Evolutionary conservation across 1,140 invertebrate species (phyloP).

Genomic region (Pygmarrhopalites habei): DNA sequence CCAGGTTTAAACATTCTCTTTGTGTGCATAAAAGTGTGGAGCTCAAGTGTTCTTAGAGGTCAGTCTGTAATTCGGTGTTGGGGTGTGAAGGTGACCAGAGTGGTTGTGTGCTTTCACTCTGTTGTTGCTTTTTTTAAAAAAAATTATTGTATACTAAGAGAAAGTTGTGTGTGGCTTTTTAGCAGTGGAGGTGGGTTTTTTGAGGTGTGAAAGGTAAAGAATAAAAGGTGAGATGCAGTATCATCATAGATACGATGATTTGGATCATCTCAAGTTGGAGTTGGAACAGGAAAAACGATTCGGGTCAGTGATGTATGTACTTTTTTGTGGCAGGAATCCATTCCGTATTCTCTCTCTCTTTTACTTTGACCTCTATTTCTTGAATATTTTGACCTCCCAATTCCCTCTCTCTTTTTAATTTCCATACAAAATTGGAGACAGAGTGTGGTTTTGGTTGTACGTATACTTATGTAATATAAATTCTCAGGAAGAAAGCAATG

Average conservation of each 20-base stretch:
- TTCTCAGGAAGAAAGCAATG: neutral
- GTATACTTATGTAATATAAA: too few relatives aligned
- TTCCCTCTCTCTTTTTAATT: too few relatives aligned
- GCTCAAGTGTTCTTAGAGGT: too few relatives aligned
- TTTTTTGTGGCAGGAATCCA: conserved; percentile 8
- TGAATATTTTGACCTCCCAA: too few relatives aligned
- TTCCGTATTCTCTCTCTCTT: neutral
- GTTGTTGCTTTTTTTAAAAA: neutral
- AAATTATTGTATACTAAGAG: neutral
- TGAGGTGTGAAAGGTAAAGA: neutral
- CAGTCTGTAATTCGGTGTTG: neutral
- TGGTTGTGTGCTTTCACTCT: neutral
- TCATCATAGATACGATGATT: conserved; percentile 36
- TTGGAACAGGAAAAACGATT: conserved; percentile 39
- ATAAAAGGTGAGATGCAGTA: conserved; percentile 17
- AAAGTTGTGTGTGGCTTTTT: neutral
- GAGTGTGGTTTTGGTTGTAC: too few relatives aligned
- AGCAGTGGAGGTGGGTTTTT: neutral
- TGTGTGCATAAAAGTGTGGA: too few relatives aligned
- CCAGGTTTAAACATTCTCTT: too few relatives aligned
- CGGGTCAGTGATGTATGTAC: conserved; percentile 21
- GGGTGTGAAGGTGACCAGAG: conserved; percentile 5
- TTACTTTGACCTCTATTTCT: too few relatives aligned
- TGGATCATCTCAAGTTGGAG: conserved; percentile 37
- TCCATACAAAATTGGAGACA: too few relatives aligned